Percentiles rank a stretch among this genome's conserved stretches.
phyloP scores from a whole-genome alignment of 2,888 invertebrate genomes.

The Merodon equestris region DNA sequence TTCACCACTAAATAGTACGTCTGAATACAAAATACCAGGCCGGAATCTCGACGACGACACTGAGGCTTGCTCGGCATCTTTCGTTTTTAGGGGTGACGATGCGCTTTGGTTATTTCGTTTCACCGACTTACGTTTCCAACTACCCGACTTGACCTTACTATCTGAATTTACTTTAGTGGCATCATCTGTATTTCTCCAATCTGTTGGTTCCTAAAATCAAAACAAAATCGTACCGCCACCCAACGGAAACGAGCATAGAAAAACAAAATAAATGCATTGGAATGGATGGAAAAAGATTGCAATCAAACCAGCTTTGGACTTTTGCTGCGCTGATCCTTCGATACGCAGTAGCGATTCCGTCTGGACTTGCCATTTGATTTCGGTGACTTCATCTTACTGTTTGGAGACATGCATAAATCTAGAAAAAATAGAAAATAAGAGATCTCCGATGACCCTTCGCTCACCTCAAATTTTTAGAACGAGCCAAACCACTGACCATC shows the following conservation, averaged over 20 bases:
- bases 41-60: conserved; percentile 17
- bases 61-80: neutral
- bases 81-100: neutral
- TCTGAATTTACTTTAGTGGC: neutral
- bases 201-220: conserved; percentile 22
- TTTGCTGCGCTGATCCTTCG: conserved; percentile 26
- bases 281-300: too few relatives aligned
- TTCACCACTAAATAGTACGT: conserved; percentile 46
- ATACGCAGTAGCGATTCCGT: conserved; percentile 24
- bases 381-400: conserved; percentile 50
- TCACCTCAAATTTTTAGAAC: conserved; percentile 46
- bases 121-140: conserved; percentile 35
- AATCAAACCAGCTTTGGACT: conserved; percentile 29
- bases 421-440: neutral
- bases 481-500: conserved; percentile 47
- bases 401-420: too few relatives aligned
- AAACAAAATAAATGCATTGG: too few relatives aligned
- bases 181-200: neutral
- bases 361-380: conserved; percentile 34
- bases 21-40: conserved; percentile 45
- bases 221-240: neutral
- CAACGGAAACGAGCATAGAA: too few relatives aligned
- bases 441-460: neutral
- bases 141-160: conserved; percentile 33
- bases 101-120: neutral